phyloP scores from a whole-genome alignment of 2,888 invertebrate genomes.

The Creontiades dilutus region DNA sequence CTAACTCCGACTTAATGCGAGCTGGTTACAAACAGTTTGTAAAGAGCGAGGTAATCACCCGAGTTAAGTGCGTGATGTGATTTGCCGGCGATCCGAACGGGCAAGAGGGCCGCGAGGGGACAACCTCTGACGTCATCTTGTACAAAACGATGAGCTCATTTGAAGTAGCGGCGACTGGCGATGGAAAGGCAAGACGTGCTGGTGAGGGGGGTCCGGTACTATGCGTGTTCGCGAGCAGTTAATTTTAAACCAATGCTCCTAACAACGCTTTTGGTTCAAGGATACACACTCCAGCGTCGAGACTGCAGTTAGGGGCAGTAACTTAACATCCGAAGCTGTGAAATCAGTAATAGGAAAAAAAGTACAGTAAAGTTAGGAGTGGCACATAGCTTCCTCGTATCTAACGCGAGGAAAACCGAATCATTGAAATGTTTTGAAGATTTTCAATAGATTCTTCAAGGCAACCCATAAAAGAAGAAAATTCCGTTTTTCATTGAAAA shows the following conservation, averaged over 20 bases:
- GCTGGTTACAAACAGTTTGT: no score
- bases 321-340: neutral
- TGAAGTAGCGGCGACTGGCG: neutral
- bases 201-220: neutral
- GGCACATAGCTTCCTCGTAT: no score
- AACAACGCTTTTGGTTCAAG: slow-evolving; percentile 33
- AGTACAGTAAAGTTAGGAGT: no score
- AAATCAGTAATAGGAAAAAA: neutral
- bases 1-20: no score
- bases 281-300: slow-evolving; percentile 27
- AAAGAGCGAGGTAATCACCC: neutral
- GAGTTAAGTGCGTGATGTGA: slow-evolving; percentile 15
- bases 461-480: no score
- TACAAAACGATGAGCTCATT: slow-evolving; percentile 35
- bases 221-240: slow-evolving; percentile 25
- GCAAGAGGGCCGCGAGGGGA: neutral
- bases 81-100: neutral
- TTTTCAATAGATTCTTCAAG: no score
- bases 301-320: slow-evolving; percentile 14
- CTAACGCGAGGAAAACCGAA: no score
- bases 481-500: no score
- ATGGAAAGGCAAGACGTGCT: neutral
- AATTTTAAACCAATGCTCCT: slow-evolving; percentile 27
- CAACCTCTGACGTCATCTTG: slow-evolving; percentile 1
- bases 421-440: no score